Base-by-base conservation (phyloP, 1,140 invertebrate species). In the Dreissena polymorpha region DNA sequence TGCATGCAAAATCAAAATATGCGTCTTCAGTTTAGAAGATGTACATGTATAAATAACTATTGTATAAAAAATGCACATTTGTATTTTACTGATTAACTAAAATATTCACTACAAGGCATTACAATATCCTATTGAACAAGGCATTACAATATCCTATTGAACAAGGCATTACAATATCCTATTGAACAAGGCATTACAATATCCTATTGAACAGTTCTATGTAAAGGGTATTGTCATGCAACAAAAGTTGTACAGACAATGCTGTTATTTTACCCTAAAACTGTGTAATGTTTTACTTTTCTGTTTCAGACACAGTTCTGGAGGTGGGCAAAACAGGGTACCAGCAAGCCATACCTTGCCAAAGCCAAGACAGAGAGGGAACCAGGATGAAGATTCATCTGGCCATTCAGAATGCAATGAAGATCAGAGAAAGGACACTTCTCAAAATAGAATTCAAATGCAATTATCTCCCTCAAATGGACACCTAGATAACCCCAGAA, bases 321-420 rank as follows among this genome's bases (percentile, higher is more conserved):
- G 76, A 57, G 57, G 76, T 69, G 39, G 39, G 39, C 50, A 69
- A 10, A 27, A 25, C 64, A 49, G 76, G 21, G 67, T 21, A 78
- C 76, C 49, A 78, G 76, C 51, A 13, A 53, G 65, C 69, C 76
- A 78, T 10, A 60, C 16, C 16, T 60, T 23, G 21, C 21, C 57
- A 18, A 68, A 53, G 25, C 64, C 51, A 29, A 78, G 76, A 39
- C 78, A 81, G 72, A 21, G 29, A 25, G 55, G 55, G 29, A 39
- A 74, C 65, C 67, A 60, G 23, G 77, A 86, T 55, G 57, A 77
- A 68, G 83, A 84, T 51, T 82, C 86, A 49, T 83, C 85, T 65
- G 74, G 87, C 27, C 64, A 83, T 25, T 85, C 85, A 25, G 82
- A 86, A 71, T 50, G 51, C 18, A 76, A 71, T 77, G 65, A 85